phyloP scores from a whole-genome alignment of 2,888 invertebrate species.

The Germaria angustata region DNA sequence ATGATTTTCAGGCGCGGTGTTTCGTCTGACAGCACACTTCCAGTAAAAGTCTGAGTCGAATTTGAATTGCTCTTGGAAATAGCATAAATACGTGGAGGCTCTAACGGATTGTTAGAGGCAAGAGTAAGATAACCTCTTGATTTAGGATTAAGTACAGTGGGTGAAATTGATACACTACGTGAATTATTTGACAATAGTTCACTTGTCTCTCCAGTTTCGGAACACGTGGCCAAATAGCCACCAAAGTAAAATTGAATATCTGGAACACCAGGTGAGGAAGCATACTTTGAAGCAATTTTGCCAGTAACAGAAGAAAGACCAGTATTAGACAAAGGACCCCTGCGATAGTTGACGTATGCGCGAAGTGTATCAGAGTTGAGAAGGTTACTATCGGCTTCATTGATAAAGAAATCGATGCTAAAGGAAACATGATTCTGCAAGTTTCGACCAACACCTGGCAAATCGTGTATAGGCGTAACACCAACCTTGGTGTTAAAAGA shows the following conservation, averaged over 20 bases:
- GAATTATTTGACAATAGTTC: conserved; percentile 86
- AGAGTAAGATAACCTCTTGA: conserved; percentile 90
- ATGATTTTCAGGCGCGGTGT: conserved; percentile 90
- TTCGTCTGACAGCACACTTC: conserved; percentile 85
- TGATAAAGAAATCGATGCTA: conserved; percentile 88
- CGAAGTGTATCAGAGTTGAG: conserved; percentile 94
- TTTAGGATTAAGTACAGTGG: conserved; percentile 91
- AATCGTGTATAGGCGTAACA: conserved; percentile 85
- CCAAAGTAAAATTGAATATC: conserved; percentile 94
- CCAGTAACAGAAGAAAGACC: conserved; percentile 93
- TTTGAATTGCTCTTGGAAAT: conserved; percentile 82
- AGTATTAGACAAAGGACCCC: conserved; percentile 93
- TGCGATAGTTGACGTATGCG: conserved; percentile 90
- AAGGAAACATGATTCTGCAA: conserved; percentile 92
- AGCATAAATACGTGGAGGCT: conserved; percentile 91
- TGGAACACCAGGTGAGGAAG: conserved; percentile 87
- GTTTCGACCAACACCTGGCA: conserved; percentile 91
- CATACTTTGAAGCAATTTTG: conserved; percentile 89
- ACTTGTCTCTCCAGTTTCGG: conserved; percentile 91
- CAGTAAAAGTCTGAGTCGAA: conserved; percentile 88
- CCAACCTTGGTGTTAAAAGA: conserved; percentile 80
- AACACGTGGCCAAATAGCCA: conserved; percentile 91
- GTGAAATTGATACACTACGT: conserved; percentile 87
- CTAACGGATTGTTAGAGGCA: conserved; percentile 88
- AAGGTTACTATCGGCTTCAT: conserved; percentile 90